These are phyloP conservation scores for Turritopsis rubra DNA, from an alignment of 30 jellyfish, hydroid and myxozoan genomes.

Conservation along the genomic window DNA sequence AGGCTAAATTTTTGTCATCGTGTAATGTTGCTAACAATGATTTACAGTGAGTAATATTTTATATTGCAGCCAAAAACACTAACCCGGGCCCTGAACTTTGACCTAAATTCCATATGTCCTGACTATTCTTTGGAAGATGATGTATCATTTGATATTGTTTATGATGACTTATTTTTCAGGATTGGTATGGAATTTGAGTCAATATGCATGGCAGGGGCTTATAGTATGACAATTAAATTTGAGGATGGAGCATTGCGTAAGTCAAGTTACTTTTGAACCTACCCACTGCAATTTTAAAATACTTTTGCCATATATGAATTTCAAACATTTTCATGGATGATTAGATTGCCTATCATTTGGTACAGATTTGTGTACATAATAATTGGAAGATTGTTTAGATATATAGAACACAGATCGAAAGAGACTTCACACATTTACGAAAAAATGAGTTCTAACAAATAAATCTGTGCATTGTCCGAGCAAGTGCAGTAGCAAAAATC, in stretches of 20 bases:
- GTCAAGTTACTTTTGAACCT: conserved; percentile 13
- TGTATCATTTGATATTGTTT: neutral
- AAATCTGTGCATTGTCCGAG: no score
- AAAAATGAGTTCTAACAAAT: no score
- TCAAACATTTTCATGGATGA: no score
- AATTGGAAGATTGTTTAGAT: no score
- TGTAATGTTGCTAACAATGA: conserved; percentile 68
- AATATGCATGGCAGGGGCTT: conserved; percentile 60
- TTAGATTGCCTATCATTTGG: no score
- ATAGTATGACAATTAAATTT: conserved; percentile 72
- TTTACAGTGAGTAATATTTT: conserved; percentile 44
- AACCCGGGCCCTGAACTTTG: neutral
- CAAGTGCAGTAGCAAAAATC: no score
- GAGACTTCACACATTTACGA: no score
- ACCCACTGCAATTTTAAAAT: no score
- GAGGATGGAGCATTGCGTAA: conserved; percentile 96
- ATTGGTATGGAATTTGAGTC: conserved; percentile 68
- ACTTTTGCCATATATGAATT: no score
- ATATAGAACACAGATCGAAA: no score
- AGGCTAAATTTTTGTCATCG: conserved; percentile 42
- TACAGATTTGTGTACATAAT: no score
- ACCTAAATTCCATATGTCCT: neutral
- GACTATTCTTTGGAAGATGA: neutral
- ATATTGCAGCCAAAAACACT: neutral
- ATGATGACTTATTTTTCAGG: conserved; percentile 24